A percentile compares a stretch with the other conserved stretches of the same genome.
phyloP scores from a whole-genome alignment of 2,888 invertebrate genomes.

The Phortica magna region DNA sequence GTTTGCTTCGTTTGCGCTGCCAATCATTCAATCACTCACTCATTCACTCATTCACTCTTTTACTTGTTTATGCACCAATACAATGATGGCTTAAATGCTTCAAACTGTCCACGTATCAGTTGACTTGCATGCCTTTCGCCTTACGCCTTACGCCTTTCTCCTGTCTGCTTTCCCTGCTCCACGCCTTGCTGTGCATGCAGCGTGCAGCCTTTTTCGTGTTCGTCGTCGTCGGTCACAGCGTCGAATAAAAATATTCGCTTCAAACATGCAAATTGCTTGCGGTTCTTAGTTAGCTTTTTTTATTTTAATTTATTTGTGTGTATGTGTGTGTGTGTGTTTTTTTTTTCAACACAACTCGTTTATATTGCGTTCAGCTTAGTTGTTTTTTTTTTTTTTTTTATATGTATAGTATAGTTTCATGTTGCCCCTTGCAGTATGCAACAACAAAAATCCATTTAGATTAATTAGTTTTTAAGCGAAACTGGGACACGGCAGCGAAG shows the following conservation, averaged over 20 bases:
- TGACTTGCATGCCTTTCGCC: neutral
- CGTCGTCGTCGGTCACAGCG: conserved; percentile 35
- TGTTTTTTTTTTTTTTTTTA: conserved; percentile 43
- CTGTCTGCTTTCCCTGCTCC: neutral
- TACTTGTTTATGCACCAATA: conserved; percentile 47
- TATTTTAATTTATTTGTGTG: conserved; percentile 29
- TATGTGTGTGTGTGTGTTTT: neutral
- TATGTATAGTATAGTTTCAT: conserved; percentile 50
- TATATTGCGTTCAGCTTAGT: conserved; percentile 35
- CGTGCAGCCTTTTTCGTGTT: conserved; percentile 68
- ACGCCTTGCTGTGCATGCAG: conserved; percentile 15
- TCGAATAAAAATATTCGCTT: conserved; percentile 45
- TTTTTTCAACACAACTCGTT: neutral
- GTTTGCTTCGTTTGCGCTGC: neutral
- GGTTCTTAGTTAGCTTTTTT: conserved; percentile 69
- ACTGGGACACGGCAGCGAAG: conserved; percentile 41
- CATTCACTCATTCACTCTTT: neutral
- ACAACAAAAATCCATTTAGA: conserved; percentile 68
- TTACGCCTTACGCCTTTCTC: neutral
- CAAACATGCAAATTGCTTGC: conserved; percentile 70
- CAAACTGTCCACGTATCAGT: conserved; percentile 65
- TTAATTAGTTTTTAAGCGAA: conserved; percentile 69
- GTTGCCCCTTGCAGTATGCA: conserved; percentile 50
- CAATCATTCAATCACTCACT: neutral
- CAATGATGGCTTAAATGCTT: conserved; percentile 65